A percentile compares a stretch with the other conserved stretches of the same genome.
phyloP scores from a whole-genome alignment of 2,888 invertebrate genomes.

The Hemithea aestivaria region DNA sequence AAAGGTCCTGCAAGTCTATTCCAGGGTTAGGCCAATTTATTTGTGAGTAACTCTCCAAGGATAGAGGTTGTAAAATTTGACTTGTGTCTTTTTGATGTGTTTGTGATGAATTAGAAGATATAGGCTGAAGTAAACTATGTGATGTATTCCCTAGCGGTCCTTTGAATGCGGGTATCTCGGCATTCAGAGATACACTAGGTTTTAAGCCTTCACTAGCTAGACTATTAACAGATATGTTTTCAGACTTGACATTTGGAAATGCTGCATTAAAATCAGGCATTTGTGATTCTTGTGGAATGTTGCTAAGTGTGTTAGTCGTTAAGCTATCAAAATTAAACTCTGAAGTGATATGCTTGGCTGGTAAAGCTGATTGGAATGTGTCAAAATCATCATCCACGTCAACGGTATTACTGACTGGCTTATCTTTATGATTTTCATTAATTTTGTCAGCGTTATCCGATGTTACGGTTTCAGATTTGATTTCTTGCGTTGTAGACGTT shows the following conservation, averaged over 20 bases:
- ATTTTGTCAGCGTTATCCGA: slow-evolving; percentile 15
- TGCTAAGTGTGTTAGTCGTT: slow-evolving; percentile 23
- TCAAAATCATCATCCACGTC: slow-evolving; percentile 64
- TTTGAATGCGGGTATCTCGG: slow-evolving; percentile 29
- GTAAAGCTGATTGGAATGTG: slow-evolving; percentile 65
- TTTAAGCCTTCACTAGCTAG: slow-evolving; percentile 35
- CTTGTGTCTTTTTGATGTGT: slow-evolving; percentile 49
- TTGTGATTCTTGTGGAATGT: slow-evolving; percentile 30
- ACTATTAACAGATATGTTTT: slow-evolving; percentile 45
- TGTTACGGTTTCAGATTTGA: slow-evolving; percentile 13
- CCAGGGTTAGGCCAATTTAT: slow-evolving; percentile 83
- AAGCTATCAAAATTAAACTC: slow-evolving; percentile 26
- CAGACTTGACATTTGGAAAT: slow-evolving; percentile 42
- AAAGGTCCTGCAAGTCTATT: slow-evolving; percentile 70
- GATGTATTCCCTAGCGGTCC: slow-evolving; percentile 23
- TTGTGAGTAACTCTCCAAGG: slow-evolving; percentile 72
- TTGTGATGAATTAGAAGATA: slow-evolving; percentile 34
- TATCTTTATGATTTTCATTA: slow-evolving; percentile 17
- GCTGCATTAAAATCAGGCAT: slow-evolving; percentile 33
- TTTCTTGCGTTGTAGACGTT: slow-evolving; percentile 14
- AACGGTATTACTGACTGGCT: slow-evolving; percentile 20
- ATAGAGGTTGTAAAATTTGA: slow-evolving; percentile 73
- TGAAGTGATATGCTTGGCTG: slow-evolving; percentile 32
- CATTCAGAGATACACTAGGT: slow-evolving; percentile 22
- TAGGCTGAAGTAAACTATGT: slow-evolving; percentile 50